These are phyloP conservation scores for Pantala flavescens DNA, from an alignment of 1,140 invertebrate genomes.

Conservation along the genomic window DNA sequence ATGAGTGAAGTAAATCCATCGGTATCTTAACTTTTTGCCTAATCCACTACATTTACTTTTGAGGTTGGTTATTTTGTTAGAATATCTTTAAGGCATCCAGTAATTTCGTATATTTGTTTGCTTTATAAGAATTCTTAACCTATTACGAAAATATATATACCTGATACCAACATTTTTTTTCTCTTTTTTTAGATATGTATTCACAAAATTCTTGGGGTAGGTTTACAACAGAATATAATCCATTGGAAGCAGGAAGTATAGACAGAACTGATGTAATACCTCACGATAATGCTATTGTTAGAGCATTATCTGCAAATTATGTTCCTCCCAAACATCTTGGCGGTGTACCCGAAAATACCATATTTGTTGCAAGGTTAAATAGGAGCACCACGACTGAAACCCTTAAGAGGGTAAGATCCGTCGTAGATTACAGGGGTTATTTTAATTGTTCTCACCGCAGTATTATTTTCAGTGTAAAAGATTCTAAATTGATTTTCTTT, in stretches of 20 bases:
- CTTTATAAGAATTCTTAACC: no score
- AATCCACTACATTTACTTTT: no score
- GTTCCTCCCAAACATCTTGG: constrained; percentile 51
- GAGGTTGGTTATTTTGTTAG: no score
- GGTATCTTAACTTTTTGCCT: no score
- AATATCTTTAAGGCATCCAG: no score
- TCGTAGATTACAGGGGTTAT: constrained; percentile 19
- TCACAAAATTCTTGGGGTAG: constrained; percentile 34
- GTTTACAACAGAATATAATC: constrained; percentile 47
- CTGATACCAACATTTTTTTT: no score
- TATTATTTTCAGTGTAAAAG: neutral
- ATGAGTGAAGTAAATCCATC: no score
- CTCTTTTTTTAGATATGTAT: neutral
- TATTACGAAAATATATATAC: no score
- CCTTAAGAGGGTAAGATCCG: constrained; percentile 27
- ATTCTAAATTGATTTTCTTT: neutral
- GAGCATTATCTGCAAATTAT: constrained; percentile 62
- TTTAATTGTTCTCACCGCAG: neutral
- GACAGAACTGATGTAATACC: constrained; percentile 73
- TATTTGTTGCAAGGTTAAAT: constrained; percentile 71
- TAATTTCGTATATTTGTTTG: no score
- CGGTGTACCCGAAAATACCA: constrained; percentile 57
- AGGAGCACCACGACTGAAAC: constrained; percentile 50
- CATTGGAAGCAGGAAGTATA: constrained; percentile 66
- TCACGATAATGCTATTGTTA: constrained; percentile 65